Base-by-base conservation (phyloP, 2,888 invertebrate species). In the Caradrina kadenii region DNA sequence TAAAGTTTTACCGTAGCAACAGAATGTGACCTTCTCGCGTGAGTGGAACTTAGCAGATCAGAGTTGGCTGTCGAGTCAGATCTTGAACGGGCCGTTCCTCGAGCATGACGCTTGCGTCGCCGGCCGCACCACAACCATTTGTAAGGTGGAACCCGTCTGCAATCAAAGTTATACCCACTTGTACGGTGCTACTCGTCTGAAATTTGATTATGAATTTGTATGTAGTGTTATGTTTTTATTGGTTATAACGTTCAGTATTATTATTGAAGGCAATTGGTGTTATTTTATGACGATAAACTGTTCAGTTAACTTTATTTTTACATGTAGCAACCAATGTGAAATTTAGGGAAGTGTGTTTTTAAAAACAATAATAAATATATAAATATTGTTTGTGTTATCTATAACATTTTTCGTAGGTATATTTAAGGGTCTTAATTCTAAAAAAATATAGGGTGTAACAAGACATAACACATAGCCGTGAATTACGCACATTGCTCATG, bases 121-220 rank as follows among this genome's bases (percentile, higher is more conserved):
- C 96, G 89, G 0, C 92, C 90, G 66, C 95, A 93, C 92, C 94
- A 95, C 76, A 97, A 89, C 97, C 97, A 97, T 73, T 97, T 97
- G 91, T 97, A 97, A 2, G 97, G 97, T 0, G 97, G 97, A 74
- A 97, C 96, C 70, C 96, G 96, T 90, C 97, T 97, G 92, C 65
- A 90, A 90, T 64, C 77, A 84, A 81, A 83, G 81, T 85, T 81
- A 84, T 78, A 84, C 83, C 83, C 83, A 84, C 83, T 84, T 85
- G 83, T 84, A 85, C 84, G 84, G 84, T 76, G 83, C 85, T 84
- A 84, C 80, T 71, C 75, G 83, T 86, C 85, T 85, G 86, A 86
- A 85, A 85, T 76, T 35, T 76, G 74, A 76, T 70, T 85, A 73
- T 73, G 72, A 84, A 73, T 84, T 61, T 52, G 52, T 76, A 73